Base-by-base conservation (phyloP, 2,797 vertebrate genomes). In the Oreonectes daqikongensis region DNA sequence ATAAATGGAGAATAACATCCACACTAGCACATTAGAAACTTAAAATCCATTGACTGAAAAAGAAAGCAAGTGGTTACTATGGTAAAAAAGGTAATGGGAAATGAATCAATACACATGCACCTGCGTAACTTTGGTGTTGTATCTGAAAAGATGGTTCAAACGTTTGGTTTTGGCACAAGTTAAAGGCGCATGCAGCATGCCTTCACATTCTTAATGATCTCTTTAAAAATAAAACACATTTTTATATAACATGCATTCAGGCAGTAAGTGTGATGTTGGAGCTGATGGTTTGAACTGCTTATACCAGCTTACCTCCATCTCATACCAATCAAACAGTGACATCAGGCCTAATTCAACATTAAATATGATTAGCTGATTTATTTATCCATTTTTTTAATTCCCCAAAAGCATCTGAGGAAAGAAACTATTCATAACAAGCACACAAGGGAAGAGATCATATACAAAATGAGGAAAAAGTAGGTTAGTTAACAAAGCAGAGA, bases 301-400 rank as follows among this genome's bases (percentile, higher is more conserved):
- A 75, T 26, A 78, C n/a, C 55, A 32, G 78, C 84, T 85, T 85
- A 85, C 84, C 84, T 85, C 67, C 46, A 72, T 71, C 60, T 82
- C 50, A 79, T 69, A 78, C 63, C 81, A 82, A 72, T 77, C 75
- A 78, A 73, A 79, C 66, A 81, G 64, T 59, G 74, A 68, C 77
- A 81, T 72, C 77, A 81, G 35, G 68, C 66, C 32, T 79, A 75
- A 72, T 79, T 72, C 46, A 79, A 55, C 40, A 59, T 40, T 30
- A 40, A 46, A 79, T 60, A 48, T 72, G 30, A 71, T 42, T 61
- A 32, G 48, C 60, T 40, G 42, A 4, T 32, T 42, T 69, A 60
- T 40, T 69, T n/a, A 57, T 15, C 6, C 2, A 65, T 42, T 65
- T 65, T 42, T 65, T 65, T 11, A 42, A 65, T 14, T 53, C 26